Evolutionary conservation across 2,113 vertebrate species (phyloP).

Genomic region (Apus apus): DNA sequence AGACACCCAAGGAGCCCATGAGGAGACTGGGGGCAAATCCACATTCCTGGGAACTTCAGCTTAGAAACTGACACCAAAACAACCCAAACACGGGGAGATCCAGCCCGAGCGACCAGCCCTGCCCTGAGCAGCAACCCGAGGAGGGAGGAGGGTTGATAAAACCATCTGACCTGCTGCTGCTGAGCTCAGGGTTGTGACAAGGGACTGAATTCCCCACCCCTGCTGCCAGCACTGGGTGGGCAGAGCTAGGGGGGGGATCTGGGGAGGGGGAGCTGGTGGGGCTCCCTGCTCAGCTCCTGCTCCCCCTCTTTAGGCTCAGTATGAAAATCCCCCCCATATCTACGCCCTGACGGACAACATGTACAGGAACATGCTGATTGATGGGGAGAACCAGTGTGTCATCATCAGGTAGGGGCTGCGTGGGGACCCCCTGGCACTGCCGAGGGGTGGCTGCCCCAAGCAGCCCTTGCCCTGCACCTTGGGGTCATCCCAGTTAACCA

Average conservation of each 20-base stretch:
- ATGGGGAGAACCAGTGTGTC: slow-evolving; percentile 95
- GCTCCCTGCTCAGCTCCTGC: background rate
- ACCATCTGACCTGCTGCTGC: background rate
- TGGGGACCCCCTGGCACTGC: accelerated
- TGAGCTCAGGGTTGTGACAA: background rate
- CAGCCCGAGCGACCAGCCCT: accelerated
- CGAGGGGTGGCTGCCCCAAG: background rate
- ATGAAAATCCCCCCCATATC: slow-evolving; percentile 96
- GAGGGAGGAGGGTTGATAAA: background rate
- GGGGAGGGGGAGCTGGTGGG: background rate
- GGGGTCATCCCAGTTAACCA: background rate
- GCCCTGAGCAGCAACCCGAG: background rate
- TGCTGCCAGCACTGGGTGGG: background rate
- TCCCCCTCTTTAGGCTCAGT: slow-evolving; percentile 85
- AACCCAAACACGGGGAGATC: background rate
- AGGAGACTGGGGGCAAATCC: background rate
- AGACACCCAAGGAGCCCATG: background rate
- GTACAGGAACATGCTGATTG: slow-evolving; percentile 99
- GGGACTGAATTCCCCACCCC: background rate
- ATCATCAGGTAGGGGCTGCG: slow-evolving; percentile 83
- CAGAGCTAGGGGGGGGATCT: background rate
- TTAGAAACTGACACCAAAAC: background rate
- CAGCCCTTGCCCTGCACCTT: background rate
- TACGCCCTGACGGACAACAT: slow-evolving; percentile 95
- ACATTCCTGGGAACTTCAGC: background rate